Base-by-base conservation (phyloP, 35 echinoderm and acorn worm species). In the Heliocidaris tuberculata region DNA sequence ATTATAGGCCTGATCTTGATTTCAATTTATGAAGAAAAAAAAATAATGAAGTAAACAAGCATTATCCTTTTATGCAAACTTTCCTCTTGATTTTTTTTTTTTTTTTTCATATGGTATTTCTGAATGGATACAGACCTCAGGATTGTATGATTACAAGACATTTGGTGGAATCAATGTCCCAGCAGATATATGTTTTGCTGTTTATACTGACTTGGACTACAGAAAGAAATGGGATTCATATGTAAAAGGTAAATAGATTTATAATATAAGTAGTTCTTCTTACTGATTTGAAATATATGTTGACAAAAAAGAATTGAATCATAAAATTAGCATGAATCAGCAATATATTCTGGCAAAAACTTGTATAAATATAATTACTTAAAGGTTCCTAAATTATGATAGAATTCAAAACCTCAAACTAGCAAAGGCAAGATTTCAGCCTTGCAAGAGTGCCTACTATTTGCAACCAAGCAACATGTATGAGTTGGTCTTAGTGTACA, bases 141-240 rank as follows among this genome's bases (percentile, higher is more conserved):
- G 98, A 12, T 94, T 99, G 24, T 99, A 99, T 88, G 98, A 99
- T 93, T 99, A 99, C 94, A 99, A 97, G 50, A 90, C 86, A 24
- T 95, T 97, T 92, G 98, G 98, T 31, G 95, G 94, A 21, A 59
- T 99, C 86, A 97, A 94, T 31, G 92, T 99, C 27, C 24, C 70
- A 92, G 96, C 97, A 54, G 96, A 96, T 30, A 95, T 95, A 19
- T 99, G 98, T 94, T 94, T 96, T n/a, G 92, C 97, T 78, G 98
- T 99, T 21, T 99, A 99, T 54, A 88, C 85, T 35, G 98, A 99
- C 94, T 94, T 99, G 50, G 95, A 99, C 32, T 99, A 99, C 92
- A 93, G 98, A 54, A 97, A 96, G 88, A 59, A 94, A 94, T 99
- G 98, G 98, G 98, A 99, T 78, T 92, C 49, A 24, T 99, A 99